Base-by-base conservation (phyloP, 2,888 invertebrate genomes). In the Gastrophysa polygoni region DNA sequence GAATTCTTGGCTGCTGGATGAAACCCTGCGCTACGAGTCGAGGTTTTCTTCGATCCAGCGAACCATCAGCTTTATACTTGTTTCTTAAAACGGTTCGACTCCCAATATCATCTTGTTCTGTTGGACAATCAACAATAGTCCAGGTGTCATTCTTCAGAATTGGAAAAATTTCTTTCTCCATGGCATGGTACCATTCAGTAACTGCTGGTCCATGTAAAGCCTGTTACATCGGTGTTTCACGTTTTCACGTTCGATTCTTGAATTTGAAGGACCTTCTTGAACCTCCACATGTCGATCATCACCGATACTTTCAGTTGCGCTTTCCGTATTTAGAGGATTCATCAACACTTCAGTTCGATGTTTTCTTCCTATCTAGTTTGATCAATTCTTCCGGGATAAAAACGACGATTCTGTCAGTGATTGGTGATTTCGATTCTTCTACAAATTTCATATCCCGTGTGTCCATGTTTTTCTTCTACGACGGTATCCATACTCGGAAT, bases 21-120 rank as follows among this genome's bases (percentile, higher is more conserved):
- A 59, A 59, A 11, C 47, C 47, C 17, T 56, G 56, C 1, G 56
- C 34, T 5, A 56, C 56, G n/a, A 47, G 32, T 47, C 56, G 47
- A 16, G 47, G 21, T 20, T 47, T 56, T 17, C 47, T 24, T 32
- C 24, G 58, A 28, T 70, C 66, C 8, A 71, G 21, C 6, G 49
- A 63, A 11, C 72, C 73, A 57, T 71, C 65, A 7, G 67, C 16
- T 17, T 66, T 57, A n/a, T 52, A 61, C 50, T 73, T 73, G 14
- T 65, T 71, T 61, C 65, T 55, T 0, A 73, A 47, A 34, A 74
- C 69, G 20, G 66, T 67, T 59, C 68, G 56, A 18, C 66, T 65
- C 16, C 63, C 71, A 18, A 73, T 67, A 0, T 67, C 48, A 24
- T 64, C 48, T 43, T 48, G 14, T 21, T 61, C 51, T 47, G 47